Conservation (phyloP, 1,140 invertebrate genomes). For the Muscidifurax raptorellus region DNA sequence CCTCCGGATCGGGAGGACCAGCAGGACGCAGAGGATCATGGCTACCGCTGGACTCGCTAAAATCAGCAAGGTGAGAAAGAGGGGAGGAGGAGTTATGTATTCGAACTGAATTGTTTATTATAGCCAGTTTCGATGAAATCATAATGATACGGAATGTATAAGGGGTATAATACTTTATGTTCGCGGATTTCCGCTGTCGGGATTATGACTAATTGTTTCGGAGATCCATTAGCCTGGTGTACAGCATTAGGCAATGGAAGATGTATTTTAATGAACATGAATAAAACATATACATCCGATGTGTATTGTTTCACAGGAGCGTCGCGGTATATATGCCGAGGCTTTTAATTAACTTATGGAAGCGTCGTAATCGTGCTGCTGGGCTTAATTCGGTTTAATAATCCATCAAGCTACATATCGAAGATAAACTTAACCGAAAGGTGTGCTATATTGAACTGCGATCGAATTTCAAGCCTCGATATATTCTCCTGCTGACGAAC, state of each 20-base stretch:
- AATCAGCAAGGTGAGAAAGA: conserved; percentile 66
- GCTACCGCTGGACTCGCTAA: conserved; percentile 68
- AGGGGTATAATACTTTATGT: not conserved
- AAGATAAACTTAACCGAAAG: no score
- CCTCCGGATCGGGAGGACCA: conserved; percentile 50
- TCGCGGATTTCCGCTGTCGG: conserved; percentile 4
- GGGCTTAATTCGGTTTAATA: not conserved
- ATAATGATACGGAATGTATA: no score
- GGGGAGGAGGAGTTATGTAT: not conserved
- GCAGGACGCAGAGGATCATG: conserved; percentile 37
- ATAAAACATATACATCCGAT: not conserved
- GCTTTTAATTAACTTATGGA: not conserved
- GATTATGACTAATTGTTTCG: conserved; percentile 36
- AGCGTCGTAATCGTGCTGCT: no score
- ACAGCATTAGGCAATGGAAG: not conserved
- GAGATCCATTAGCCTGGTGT: not conserved
- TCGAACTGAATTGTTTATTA: conserved; percentile 13
- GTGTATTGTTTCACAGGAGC: not conserved
- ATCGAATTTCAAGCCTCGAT: not conserved
- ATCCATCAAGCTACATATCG: not conserved
- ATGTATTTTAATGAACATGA: conserved; percentile 21
- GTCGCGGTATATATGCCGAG: not conserved
- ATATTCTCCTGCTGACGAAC: not conserved
- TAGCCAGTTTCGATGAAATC: conserved; percentile 19
- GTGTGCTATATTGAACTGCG: not conserved